Evolutionary conservation across 1,140 invertebrate species (phyloP).

Genomic region (Notospermus geniculatus): DNA sequence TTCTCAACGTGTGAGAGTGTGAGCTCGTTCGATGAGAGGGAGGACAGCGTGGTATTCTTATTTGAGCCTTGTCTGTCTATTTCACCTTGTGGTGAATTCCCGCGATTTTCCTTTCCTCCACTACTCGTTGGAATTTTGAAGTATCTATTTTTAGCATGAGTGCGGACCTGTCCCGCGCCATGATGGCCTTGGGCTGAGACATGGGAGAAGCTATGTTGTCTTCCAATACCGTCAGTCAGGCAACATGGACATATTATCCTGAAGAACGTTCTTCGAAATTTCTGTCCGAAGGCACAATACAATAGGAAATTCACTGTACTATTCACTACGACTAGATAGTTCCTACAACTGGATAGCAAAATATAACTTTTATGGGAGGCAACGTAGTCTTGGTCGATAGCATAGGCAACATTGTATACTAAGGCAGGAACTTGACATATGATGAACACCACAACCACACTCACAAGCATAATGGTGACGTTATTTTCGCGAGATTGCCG

Average conservation of each 20-base stretch:
- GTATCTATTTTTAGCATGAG: background rate
- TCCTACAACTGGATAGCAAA: constrained; percentile 59
- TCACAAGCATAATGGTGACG: constrained; percentile 83
- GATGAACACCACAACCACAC: constrained; percentile 91
- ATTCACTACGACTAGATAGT: constrained; percentile 93
- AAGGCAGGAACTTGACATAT: constrained; percentile 87
- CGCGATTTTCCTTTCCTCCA: no score
- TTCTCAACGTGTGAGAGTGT: no score
- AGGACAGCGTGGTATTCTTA: no score
- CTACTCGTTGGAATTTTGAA: no score
- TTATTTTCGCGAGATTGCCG: constrained; percentile 52
- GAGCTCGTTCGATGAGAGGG: no score
- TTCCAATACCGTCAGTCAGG: constrained; percentile 17
- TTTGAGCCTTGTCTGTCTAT: no score
- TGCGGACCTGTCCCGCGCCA: background rate
- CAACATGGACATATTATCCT: constrained; percentile 72
- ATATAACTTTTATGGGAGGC: constrained; percentile 28
- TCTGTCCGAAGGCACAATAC: constrained; percentile 95
- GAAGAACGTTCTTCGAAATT: constrained; percentile 87
- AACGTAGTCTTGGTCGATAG: constrained; percentile 36
- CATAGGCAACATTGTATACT: constrained; percentile 73
- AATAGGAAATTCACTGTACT: constrained; percentile 96
- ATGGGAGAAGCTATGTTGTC: constrained; percentile 6
- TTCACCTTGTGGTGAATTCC: no score
- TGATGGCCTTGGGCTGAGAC: background rate